These are phyloP conservation scores for Pissodes strobi DNA, from an alignment of 1,140 invertebrate species.

Conservation along the genomic window DNA sequence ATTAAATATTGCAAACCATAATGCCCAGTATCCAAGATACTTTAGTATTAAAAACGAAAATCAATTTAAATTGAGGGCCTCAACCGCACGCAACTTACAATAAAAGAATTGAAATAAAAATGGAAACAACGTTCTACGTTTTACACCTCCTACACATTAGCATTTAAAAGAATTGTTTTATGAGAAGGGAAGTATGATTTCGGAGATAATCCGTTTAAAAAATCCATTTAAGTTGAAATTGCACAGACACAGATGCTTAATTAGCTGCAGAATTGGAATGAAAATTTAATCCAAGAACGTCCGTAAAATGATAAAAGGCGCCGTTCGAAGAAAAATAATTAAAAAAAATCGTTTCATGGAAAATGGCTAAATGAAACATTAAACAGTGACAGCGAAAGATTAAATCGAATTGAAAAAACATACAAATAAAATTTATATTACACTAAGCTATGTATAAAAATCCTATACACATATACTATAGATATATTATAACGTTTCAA, in stretches of 20 bases:
- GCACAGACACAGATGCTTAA: slow-evolving; percentile 9
- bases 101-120: background rate
- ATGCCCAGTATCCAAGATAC: no score
- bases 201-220: slow-evolving; percentile 13
- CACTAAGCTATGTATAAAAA: background rate
- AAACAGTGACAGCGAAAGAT: background rate
- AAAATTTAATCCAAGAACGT: slow-evolving; percentile 19
- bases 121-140: background rate
- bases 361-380: background rate
- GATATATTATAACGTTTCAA: no score
- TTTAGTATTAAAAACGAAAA: no score
- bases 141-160: slow-evolving; percentile 6
- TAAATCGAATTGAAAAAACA: no score
- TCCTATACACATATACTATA: no score
- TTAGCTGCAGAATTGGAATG: slow-evolving; percentile 18
- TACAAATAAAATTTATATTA: background rate
- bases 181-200: slow-evolving; percentile 8
- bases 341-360: background rate
- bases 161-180: slow-evolving; percentile 10
- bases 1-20: no score
- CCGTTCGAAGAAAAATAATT: background rate
- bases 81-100: no score
- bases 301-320: slow-evolving; percentile 5
- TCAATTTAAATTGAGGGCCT: no score
- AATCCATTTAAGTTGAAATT: slow-evolving; percentile 14